phyloP scores from a whole-genome alignment of 2,797 vertebrate genomes.

The Rhynchonycteris naso region DNA sequence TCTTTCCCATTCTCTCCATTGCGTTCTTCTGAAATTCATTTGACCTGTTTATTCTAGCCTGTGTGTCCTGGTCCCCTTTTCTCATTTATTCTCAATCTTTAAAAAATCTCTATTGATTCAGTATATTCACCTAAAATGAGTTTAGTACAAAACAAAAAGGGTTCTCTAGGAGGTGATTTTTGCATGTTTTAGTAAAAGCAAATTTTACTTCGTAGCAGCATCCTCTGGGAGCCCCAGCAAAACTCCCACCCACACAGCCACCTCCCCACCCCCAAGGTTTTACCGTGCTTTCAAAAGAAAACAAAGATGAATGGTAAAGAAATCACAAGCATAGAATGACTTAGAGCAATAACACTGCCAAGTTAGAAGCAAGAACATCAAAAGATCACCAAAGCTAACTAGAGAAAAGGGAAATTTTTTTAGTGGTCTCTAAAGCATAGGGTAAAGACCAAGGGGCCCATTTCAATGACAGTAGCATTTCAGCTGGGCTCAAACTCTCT shows the following conservation, averaged over 20 bases:
- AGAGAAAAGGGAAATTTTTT: conserved; percentile 54
- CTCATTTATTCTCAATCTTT: not conserved
- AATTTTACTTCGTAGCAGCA: conserved; percentile 17
- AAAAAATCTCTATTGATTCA: not conserved
- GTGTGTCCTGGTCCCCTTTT: not conserved
- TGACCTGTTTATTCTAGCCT: not conserved
- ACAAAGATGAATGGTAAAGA: conserved; percentile 37
- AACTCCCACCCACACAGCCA: conserved; percentile 17
- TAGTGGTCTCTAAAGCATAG: not conserved
- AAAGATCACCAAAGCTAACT: conserved; percentile 38
- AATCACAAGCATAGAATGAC: conserved; percentile 64
- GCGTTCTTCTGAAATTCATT: not conserved
- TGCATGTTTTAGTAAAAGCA: conserved; percentile 21
- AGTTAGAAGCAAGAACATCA: conserved; percentile 56
- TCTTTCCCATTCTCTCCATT: not conserved
- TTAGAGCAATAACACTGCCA: conserved; percentile 56
- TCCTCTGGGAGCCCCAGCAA: not conserved
- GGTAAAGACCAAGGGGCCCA: not conserved
- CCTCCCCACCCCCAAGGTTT: not conserved
- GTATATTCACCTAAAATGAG: not conserved
- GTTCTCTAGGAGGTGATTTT: not conserved
- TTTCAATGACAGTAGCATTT: not conserved
- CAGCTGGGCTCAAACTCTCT: not conserved
- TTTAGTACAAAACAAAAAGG: not conserved
- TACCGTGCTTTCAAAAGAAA: conserved; percentile 60